phyloP scores from a whole-genome alignment of 2,113 vertebrate species.

The Percina caprodes region DNA sequence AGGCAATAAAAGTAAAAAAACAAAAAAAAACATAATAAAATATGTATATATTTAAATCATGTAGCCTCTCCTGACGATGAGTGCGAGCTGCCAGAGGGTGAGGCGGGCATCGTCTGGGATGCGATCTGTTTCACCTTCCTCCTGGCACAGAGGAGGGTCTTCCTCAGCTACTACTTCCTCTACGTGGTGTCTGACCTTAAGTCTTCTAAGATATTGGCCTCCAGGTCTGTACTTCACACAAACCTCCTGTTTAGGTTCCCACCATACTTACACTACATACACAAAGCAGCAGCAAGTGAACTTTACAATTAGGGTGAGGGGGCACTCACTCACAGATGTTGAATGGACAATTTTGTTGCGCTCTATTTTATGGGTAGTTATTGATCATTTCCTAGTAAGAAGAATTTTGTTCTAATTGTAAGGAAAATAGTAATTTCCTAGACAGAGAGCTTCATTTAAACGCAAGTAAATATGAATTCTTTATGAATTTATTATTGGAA shows the following conservation, averaged over 20 bases:
- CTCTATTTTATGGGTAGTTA: not conserved
- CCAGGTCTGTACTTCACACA: slow-evolving; percentile 71
- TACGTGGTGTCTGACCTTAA: slow-evolving; percentile 84
- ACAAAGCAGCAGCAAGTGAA: not conserved
- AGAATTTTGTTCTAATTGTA: not conserved
- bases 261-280: not conserved
- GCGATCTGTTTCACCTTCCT: slow-evolving; percentile 84
- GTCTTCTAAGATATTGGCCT: slow-evolving; percentile 82
- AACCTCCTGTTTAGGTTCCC: not conserved
- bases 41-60: too few relatives aligned
- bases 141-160: slow-evolving; percentile 81
- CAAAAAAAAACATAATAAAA: too few relatives aligned
- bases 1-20: not conserved
- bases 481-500: not conserved
- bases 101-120: slow-evolving; percentile 86
- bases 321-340: not conserved
- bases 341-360: not conserved
- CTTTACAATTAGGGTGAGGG: not conserved
- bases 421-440: not conserved
- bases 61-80: slow-evolving; percentile 75
- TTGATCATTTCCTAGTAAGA: not conserved
- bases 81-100: slow-evolving; percentile 83
- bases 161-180: slow-evolving; percentile 86
- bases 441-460: not conserved
- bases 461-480: not conserved